Conservation (phyloP, 1,140 invertebrate genomes). For the Sitobion miscanthi region DNA sequence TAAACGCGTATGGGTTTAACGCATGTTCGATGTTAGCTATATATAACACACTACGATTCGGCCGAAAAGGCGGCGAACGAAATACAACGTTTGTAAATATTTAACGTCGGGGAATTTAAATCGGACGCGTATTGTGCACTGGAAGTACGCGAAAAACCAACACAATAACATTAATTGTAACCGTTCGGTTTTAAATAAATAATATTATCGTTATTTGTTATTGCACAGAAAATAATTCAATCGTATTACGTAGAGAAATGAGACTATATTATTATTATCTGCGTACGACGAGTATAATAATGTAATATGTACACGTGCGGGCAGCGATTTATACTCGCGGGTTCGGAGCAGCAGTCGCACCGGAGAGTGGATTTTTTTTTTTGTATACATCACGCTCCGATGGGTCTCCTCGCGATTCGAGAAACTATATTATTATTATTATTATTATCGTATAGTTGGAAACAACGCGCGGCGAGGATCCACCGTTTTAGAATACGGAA, state of each 20-base stretch:
- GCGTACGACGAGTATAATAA: neutral
- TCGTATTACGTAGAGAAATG: neutral
- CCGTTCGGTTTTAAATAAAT: neutral
- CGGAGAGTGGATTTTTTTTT: neutral
- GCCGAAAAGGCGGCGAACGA: neutral
- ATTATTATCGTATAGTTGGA: neutral
- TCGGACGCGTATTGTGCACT: neutral
- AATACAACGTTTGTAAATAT: neutral
- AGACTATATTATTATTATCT: neutral
- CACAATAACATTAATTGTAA: neutral
- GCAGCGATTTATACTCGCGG: neutral
- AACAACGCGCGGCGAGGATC: neutral
- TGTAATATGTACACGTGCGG: neutral
- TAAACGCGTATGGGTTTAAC: neutral
- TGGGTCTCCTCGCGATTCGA: neutral
- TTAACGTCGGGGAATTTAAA: neutral
- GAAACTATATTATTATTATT: neutral
- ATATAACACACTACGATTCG: neutral
- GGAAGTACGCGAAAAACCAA: neutral
- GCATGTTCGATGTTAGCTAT: neutral
- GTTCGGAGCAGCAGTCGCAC: neutral
- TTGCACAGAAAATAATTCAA: neutral
- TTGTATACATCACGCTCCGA: neutral
- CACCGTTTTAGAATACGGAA: neutral
- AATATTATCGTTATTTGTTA: neutral